Evolutionary conservation across 2,113 vertebrate species (phyloP).

Genomic region (Psilopogon haemacephalus): DNA sequence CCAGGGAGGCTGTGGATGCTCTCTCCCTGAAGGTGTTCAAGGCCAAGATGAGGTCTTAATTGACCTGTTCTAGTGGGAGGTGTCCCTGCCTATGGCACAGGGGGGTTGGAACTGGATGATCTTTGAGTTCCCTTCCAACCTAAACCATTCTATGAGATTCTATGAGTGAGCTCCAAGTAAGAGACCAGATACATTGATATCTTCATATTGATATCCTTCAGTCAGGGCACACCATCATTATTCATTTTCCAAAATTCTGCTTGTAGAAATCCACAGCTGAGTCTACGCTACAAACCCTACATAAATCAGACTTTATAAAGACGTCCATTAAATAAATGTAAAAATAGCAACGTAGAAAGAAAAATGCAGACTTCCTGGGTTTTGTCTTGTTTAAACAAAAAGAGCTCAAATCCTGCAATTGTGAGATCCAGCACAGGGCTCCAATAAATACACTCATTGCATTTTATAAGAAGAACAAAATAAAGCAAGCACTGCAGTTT

Average conservation of each 20-base stretch:
- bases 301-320: constrained; percentile 4
- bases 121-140: no score
- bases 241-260: neutral
- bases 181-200: neutral
- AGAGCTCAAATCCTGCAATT: constrained; percentile 27
- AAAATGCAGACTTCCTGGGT: constrained; percentile 25
- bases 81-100: no score
- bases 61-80: no score
- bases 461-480: neutral
- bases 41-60: no score
- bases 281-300: neutral
- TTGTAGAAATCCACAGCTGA: neutral
- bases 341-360: neutral
- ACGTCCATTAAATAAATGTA: neutral
- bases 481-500: neutral
- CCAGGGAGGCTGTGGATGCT: no score
- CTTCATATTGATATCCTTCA: neutral
- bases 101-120: no score
- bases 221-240: neutral
- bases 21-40: no score
- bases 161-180: neutral
- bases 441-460: neutral
- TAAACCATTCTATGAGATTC: neutral
- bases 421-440: neutral
- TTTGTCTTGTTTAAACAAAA: constrained; percentile 36